phyloP scores from a whole-genome alignment of 2,797 vertebrate species.

The Arctocebus calabarensis region DNA sequence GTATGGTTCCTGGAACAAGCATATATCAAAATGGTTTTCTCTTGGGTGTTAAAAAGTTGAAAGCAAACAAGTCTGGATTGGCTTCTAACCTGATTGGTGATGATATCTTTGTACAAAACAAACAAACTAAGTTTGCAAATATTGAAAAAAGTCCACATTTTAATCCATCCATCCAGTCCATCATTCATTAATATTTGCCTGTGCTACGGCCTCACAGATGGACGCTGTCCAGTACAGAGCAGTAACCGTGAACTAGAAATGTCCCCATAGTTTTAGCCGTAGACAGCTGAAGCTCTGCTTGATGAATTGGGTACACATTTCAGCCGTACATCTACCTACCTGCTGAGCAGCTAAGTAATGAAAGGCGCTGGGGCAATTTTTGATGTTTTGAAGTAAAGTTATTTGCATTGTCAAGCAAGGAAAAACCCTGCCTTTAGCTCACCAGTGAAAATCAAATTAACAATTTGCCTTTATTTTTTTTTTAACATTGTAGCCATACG shows the following conservation, averaged over 20 bases:
- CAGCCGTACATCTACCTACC: background rate
- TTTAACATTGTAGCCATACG: background rate
- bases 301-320: constrained; percentile 8
- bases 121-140: background rate
- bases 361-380: background rate
- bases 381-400: background rate
- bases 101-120: background rate
- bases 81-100: background rate
- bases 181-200: background rate
- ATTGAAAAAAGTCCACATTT: background rate
- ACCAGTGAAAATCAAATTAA: background rate
- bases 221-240: background rate
- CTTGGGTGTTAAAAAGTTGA: background rate
- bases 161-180: background rate
- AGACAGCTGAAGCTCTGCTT: background rate
- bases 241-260: background rate
- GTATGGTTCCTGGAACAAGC: background rate
- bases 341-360: background rate
- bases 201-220: background rate
- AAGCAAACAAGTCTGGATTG: background rate
- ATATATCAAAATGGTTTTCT: background rate
- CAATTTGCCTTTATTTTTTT: background rate
- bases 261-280: background rate
- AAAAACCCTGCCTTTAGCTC: background rate
- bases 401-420: background rate